phyloP scores from a whole-genome alignment of 1,140 invertebrate species.

The Ostrea edulis region DNA sequence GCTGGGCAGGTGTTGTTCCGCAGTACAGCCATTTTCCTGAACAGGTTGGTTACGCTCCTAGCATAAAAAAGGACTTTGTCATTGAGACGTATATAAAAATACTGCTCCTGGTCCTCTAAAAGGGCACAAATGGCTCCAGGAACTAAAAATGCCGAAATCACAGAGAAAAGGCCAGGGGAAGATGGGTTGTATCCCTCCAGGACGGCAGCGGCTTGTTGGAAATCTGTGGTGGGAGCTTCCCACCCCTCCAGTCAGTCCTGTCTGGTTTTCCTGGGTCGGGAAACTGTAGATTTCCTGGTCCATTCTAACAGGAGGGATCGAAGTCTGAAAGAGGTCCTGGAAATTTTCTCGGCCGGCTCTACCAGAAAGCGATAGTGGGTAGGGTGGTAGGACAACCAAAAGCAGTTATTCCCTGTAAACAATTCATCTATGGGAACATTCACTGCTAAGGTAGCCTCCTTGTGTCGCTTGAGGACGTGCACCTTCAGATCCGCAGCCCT shows the following conservation, averaged over 20 bases:
- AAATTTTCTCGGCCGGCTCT: not conserved
- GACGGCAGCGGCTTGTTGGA: not conserved
- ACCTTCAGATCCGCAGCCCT: not conserved
- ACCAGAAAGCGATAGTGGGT: not conserved
- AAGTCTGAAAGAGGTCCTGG: not conserved
- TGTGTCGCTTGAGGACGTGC: not conserved
- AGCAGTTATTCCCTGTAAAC: conserved; percentile 3
- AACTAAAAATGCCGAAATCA: no score
- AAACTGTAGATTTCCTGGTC: not conserved
- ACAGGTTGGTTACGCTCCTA: not conserved
- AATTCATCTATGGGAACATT: not conserved
- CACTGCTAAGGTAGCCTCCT: not conserved
- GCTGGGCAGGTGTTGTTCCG: not conserved
- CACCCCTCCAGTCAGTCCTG: not conserved
- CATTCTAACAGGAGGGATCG: not conserved
- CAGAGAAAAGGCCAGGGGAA: not conserved
- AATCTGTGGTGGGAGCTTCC: not conserved
- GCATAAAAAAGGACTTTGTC: not conserved
- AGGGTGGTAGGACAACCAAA: not conserved
- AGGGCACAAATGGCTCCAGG: not conserved
- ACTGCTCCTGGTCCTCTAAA: not conserved
- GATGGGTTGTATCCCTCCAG: not conserved
- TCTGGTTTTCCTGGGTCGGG: not conserved
- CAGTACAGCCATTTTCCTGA: not conserved
- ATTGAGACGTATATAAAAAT: not conserved